Evolutionary conservation across 2,113 vertebrate species (phyloP), one percentile per base, ranked within the genome.

Genomic region (Rana temporaria): DNA sequence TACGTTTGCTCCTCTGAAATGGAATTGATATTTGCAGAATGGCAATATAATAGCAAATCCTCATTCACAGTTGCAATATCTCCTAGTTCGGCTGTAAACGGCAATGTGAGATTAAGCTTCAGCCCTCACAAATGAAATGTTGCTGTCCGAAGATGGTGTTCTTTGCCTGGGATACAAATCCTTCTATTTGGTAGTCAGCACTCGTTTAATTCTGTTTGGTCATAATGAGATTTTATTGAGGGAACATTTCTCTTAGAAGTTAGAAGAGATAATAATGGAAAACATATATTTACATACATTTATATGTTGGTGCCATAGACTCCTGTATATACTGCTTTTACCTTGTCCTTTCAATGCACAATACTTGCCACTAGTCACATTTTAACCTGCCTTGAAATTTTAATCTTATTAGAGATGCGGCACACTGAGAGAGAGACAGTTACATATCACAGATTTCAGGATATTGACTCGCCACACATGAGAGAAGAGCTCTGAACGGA

Each of bases 1-100:
- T 74, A 71, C 84, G 88, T 86, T 14, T 42, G 53, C 48, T 88
- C 70, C 73, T 85, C 85, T 87, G 86, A 89, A 90, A 89, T 17
- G 17, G 64, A 90, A 87, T 84, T 87, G 71, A 72, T 87, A 2
- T 20, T 67, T 84, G 48, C 60, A 87, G 81, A 84, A 86, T 79
- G 86, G 52, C 1, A 11, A n/a, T 85, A 16, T 74, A 38, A 80
- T 55, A 17, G 30, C 63, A 84, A 85, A 62, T 9, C 56, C 79
- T 70, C 56, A 59, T 71, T 81, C 57, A 63, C 32, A 52, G 15
- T 17, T 38, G 14, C 38, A 34, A 24, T 81, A 63, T 81, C 67
- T 71, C 19, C 2, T 16, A 57, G 56, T 71, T 80, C 64, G 38
- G 64, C 53, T 22, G 77, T 56, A 79, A 68, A 79, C 17, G 30